phyloP scores from a whole-genome alignment of 2,113 vertebrate species.

The Picathartes gymnocephalus region DNA sequence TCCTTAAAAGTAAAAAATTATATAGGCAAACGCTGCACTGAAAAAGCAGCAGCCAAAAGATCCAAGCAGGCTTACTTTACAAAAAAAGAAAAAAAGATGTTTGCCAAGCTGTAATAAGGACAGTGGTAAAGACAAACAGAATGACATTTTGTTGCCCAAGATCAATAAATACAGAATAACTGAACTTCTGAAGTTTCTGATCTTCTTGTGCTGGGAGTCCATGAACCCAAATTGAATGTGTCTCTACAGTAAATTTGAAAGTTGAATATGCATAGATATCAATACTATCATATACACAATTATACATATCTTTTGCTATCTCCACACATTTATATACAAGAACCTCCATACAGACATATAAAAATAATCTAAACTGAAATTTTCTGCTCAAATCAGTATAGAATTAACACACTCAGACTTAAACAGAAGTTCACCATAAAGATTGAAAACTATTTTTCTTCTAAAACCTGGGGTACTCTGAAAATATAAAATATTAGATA shows the following conservation, averaged over 20 bases:
- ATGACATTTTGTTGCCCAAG: not conserved
- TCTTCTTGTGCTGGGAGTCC: conserved; percentile 31
- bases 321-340: not conserved
- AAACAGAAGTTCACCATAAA: not conserved
- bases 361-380: not conserved
- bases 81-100: no score
- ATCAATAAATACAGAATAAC: not conserved
- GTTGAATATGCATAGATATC: not conserved
- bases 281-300: not conserved
- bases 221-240: not conserved
- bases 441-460: not conserved
- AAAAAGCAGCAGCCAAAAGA: not conserved
- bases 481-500: not conserved
- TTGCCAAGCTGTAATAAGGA: not conserved
- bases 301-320: fast-evolving
- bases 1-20: not conserved
- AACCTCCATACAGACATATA: not conserved
- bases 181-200: not conserved
- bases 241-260: not conserved
- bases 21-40: not conserved
- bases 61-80: not conserved
- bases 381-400: not conserved
- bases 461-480: not conserved
- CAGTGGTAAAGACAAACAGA: not conserved
- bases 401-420: not conserved